Evolutionary conservation across 2,888 invertebrate genomes (phyloP), one percentile per base, ranked within the genome.

Genomic region (Thalpophila matura): DNA sequence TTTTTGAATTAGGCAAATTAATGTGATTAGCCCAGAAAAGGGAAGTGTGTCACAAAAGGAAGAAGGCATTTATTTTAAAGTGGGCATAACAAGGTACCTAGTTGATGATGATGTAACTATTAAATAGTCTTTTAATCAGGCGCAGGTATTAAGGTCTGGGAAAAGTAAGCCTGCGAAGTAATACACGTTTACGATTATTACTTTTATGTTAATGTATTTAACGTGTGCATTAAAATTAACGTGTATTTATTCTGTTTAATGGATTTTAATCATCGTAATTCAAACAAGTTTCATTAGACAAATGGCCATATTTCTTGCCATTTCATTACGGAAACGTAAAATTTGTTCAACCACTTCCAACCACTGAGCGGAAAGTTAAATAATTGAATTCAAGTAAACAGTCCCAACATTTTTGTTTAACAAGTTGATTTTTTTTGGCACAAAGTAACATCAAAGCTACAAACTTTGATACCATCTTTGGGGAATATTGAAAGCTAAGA

Each of bases 401-500:
- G 68, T 53, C 49, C 56, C 51, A 66, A 59, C 74, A 70, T 79
- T 82, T 67, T 74, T 68, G 65, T 77, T 75, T 70, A 57, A 72
- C 49, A 79, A 80, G 79, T 80, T 70, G 60, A 42, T 43, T 66
- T 64, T 72, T 73, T 84, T 61, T 65, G 59, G 51, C 53, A 59
- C 50, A 76, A 81, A 77, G 74, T 68, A 74, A 79, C 69, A 64
- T 82, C 79, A 82, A 83, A 83, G 82, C 62, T 63, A 65, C 57
- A 31, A 84, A 80, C 65, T 83, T 82, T 75, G 54, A 54, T 72
- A 73, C 64, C 67, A 73, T 79, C 70, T 56, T 72, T 59, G 53
- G 55, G 60, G 59, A 78, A 77, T 80, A 77, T 77, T 81, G 67
- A 72, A 79, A 75, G 60, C 50, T 18, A 55, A 50, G 45, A 68